A percentile compares a stretch with the other conserved stretches of the same genome.
phyloP scores from a whole-genome alignment of 2,888 invertebrate genomes.

The Noctua janthe region DNA sequence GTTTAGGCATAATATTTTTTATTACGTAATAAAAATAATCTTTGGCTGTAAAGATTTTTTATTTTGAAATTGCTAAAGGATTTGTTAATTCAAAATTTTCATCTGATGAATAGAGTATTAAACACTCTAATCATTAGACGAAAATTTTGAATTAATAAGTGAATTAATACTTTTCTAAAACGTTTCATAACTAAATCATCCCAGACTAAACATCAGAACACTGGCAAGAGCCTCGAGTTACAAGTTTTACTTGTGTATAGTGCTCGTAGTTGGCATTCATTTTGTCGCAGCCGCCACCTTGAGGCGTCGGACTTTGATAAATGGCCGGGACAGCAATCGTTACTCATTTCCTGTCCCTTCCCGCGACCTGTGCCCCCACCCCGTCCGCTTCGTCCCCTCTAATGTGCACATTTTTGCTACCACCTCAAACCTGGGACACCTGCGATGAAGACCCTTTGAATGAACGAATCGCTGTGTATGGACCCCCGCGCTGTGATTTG shows the following conservation, averaged over 20 bases:
- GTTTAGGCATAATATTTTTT: not conserved
- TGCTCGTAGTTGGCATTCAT: slow-evolving; percentile 74
- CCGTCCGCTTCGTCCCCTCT: slow-evolving; percentile 68
- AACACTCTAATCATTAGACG: not conserved
- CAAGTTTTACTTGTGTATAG: slow-evolving; percentile 68
- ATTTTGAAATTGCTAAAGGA: slow-evolving; percentile 4
- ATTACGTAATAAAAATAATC: not conserved
- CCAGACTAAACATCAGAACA: slow-evolving; percentile 3
- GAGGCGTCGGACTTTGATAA: slow-evolving; percentile 86
- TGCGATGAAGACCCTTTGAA: slow-evolving; percentile 73
- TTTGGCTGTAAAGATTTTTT: slow-evolving; percentile 5
- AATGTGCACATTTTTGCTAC: slow-evolving; percentile 81
- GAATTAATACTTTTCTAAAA: not conserved
- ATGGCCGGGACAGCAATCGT: slow-evolving; percentile 85
- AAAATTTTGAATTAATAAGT: not conserved
- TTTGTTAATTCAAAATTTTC: not conserved
- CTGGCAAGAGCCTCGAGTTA: slow-evolving; percentile 16
- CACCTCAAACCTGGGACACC: slow-evolving; percentile 72
- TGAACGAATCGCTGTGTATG: slow-evolving; percentile 66
- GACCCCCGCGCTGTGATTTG: slow-evolving; percentile 63
- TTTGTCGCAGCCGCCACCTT: slow-evolving; percentile 77
- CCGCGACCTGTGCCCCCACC: slow-evolving; percentile 73
- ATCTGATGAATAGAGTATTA: not conserved
- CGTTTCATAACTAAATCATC: not conserved
- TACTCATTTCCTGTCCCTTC: slow-evolving; percentile 86